Evolutionary conservation across 2,888 invertebrate species (phyloP), one percentile per base, ranked within the genome.

Genomic region (Poecilus cupreus): DNA sequence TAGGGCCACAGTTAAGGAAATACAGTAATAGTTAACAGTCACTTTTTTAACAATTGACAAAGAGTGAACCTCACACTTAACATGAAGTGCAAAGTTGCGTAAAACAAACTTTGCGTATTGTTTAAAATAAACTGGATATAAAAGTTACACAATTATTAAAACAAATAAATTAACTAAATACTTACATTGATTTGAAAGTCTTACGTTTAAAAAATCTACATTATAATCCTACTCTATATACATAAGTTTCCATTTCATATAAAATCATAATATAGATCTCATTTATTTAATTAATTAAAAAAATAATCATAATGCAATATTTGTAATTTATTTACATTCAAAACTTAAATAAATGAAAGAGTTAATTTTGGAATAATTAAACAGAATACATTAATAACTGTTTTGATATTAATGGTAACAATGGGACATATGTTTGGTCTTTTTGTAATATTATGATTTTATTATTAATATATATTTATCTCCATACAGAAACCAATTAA

Each of bases 141-240:
- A 68, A 68, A 68, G 11, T 16, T 60, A 60, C 26, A 60, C 26
- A 68, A 64, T 37, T 37, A 13, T 8, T 68, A 37, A 68, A 32
- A 75, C n/a, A 75, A 75, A 75, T 75, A 75, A 75, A 54, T 75
- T 32, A 75, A 51, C 32, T 51, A 51, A 49, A 37, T 10, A 51
- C 18, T 32, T 54, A 54, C 37, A 22, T 75, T 16, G 8, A 51
- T 51, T 54, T 37, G 20, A n/a, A 37, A 51, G 49, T 74, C 24
- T 51, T 75, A 68, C 32, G 32, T 68, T 68, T 68, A 68, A 54
- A 75, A 64, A 54, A 51, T 75, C 51, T 75, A 75, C 51, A 75
- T 22, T 22, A 74, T 49, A 24, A 24, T 74, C 16, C 18, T 13
- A 49, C 5, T 74, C 49, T 70, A 37, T 43, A 60, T 26, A 60